phyloP scores from a whole-genome alignment of 2,888 invertebrate species.

The Chymomyza caudatula region DNA sequence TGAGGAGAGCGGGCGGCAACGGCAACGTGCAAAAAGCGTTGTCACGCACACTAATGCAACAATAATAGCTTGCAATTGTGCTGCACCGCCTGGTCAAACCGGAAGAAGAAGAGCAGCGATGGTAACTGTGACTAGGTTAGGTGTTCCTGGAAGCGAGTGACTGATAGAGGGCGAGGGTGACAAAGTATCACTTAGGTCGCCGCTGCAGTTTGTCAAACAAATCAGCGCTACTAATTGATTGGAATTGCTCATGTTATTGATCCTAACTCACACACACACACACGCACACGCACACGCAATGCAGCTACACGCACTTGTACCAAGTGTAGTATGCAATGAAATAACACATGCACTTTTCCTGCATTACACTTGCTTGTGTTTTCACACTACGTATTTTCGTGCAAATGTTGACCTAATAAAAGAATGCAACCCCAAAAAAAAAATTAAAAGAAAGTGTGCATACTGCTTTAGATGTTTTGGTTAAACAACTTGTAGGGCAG shows the following conservation, averaged over 20 bases:
- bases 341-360: background rate
- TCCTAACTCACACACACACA: background rate
- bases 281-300: background rate
- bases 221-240: slow-evolving; percentile 61
- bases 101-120: slow-evolving; percentile 2
- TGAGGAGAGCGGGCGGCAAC: background rate
- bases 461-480: too few relatives aligned
- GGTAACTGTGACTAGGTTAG: slow-evolving; percentile 8
- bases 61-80: slow-evolving; percentile 14
- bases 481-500: too few relatives aligned
- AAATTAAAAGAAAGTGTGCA: too few relatives aligned
- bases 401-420: too few relatives aligned
- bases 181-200: background rate
- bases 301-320: background rate
- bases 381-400: too few relatives aligned
- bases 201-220: slow-evolving; percentile 57
- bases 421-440: too few relatives aligned
- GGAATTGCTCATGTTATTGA: slow-evolving; percentile 7
- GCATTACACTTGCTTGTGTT: background rate
- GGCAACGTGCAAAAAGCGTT: background rate
- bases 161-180: background rate
- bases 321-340: too few relatives aligned
- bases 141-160: too few relatives aligned
- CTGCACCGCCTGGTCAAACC: slow-evolving; percentile 7
- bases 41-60: slow-evolving; percentile 31